A percentile compares a stretch with the other conserved stretches of the same genome.
Evolutionary conservation across 2,888 invertebrate species (phyloP).

Genomic region (Netelia melanura): DNA sequence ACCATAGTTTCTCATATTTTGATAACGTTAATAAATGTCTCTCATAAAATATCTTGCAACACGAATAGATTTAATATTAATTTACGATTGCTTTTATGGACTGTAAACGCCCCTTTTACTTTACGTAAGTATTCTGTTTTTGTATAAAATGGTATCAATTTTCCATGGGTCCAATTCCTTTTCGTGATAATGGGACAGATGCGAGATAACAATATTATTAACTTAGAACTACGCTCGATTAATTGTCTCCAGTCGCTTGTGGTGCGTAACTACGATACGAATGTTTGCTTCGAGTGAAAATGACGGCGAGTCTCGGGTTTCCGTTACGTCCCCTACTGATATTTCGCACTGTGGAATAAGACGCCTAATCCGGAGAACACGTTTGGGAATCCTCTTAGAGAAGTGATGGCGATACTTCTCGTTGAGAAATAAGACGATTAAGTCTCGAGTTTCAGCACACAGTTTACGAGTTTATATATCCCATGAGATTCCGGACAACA

Average conservation of each 20-base stretch:
- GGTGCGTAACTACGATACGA: constrained; percentile 10
- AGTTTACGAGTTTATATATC: constrained; percentile 35
- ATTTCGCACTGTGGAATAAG: constrained; percentile 71
- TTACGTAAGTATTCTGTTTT: no score
- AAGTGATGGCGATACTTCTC: constrained; percentile 68
- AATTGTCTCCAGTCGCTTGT: constrained; percentile 26
- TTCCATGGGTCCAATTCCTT: not conserved
- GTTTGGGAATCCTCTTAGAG: constrained; percentile 76
- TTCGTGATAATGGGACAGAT: constrained; percentile 15
- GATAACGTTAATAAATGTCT: no score
- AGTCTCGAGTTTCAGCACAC: constrained; percentile 66
- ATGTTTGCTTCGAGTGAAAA: constrained; percentile 64
- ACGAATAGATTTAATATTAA: no score
- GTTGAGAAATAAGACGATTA: constrained; percentile 74
- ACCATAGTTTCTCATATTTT: constrained; percentile 8
- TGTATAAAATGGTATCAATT: no score
- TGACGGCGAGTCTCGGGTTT: constrained; percentile 72
- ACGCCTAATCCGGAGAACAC: constrained; percentile 72
- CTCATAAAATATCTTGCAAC: no score
- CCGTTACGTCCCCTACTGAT: constrained; percentile 69
- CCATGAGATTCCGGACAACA: constrained; percentile 5
- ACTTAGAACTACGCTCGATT: constrained; percentile 22
- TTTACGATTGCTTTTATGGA: no score
- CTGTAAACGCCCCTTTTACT: no score
- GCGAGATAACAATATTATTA: constrained; percentile 25